These are phyloP conservation scores for Genyomyrus donnyi DNA, from an alignment of 2,113 vertebrate genomes.

Conservation along the genomic window DNA sequence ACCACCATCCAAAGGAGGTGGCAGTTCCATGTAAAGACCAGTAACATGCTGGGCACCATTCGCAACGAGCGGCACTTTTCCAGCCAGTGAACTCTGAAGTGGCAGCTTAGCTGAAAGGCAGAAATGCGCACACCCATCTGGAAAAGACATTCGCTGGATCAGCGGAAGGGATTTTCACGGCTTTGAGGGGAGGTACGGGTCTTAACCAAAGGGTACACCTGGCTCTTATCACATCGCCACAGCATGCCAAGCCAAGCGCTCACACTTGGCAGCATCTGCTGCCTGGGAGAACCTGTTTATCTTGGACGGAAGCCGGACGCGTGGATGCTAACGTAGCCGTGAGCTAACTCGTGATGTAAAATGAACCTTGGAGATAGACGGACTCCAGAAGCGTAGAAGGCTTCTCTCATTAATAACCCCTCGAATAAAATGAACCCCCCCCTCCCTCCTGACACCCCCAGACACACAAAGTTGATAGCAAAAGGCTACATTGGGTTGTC, in stretches of 20 bases:
- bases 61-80: conserved; percentile 32
- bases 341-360: conserved; percentile 28
- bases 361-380: conserved; percentile 27
- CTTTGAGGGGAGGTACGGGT: conserved; percentile 14
- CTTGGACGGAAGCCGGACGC: conserved; percentile 41
- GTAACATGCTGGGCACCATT: conserved; percentile 28
- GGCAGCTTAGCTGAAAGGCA: conserved; percentile 5
- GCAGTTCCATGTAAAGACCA: conserved; percentile 9
- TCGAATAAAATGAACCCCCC: neutral
- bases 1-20: conserved; percentile 22
- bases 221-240: conserved; percentile 29
- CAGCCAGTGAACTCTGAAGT: conserved; percentile 36
- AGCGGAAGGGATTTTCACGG: conserved; percentile 17
- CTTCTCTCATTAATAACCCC: neutral
- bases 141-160: conserved; percentile 30
- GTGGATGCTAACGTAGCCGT: conserved; percentile 43
- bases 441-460: neutral
- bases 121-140: conserved; percentile 31
- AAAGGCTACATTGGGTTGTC: neutral
- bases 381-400: neutral
- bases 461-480: neutral
- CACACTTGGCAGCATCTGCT: conserved; percentile 28
- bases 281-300: conserved; percentile 33
- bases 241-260: conserved; percentile 32
- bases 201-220: conserved; percentile 28